Base-by-base conservation (phyloP, 2,888 invertebrate genomes). In the Eilema caniola region DNA sequence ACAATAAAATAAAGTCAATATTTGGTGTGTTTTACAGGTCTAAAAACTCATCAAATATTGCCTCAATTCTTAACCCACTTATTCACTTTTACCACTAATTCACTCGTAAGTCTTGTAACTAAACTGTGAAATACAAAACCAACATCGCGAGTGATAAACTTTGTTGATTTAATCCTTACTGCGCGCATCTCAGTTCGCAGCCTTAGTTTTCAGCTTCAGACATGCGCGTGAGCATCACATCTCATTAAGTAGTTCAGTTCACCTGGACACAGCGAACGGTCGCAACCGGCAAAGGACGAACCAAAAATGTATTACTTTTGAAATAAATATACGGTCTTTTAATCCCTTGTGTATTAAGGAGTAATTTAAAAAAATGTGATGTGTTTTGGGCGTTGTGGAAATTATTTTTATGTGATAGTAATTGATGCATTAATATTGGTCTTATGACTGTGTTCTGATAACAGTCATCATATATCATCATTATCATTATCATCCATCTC, bases 181-280 rank as follows among this genome's bases (percentile, higher is more conserved):
- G 20, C 74, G 74, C 75, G 66, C 66, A 69, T 74, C 72, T 81
- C 77, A 78, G 80, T n/a, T 59, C 80, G 70, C 78, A 66, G 80
- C 83, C 74, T 87, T 83, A 84, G 75, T 79, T 82, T 86, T 86
- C 87, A 88, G 85, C 82, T 88, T 86, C 88, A 88, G 87, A 77
- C 78, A 74, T 76, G 80, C 84, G 79, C 82, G 74, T 78, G 81
- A 80, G 73, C 73, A 73, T 70, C 75, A 70, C 64, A 77, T 77
- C 80, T 78, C 76, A 80, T 83, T 83, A 61, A 20, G 61, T 61
- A 82, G 86, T 86, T 79, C 79, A 84, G 82, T 85, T 76, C 80
- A 87, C 87, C 88, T 86, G 88, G 83, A 83, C 83, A 82, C 79
- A 69, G 69, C 84, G 84, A 76, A 73, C 84, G 83, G 83, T 78